A percentile compares a stretch with the other conserved stretches of the same genome.
phyloP scores from a whole-genome alignment of 2,113 vertebrate species.

The Corynorhinus townsendii region DNA sequence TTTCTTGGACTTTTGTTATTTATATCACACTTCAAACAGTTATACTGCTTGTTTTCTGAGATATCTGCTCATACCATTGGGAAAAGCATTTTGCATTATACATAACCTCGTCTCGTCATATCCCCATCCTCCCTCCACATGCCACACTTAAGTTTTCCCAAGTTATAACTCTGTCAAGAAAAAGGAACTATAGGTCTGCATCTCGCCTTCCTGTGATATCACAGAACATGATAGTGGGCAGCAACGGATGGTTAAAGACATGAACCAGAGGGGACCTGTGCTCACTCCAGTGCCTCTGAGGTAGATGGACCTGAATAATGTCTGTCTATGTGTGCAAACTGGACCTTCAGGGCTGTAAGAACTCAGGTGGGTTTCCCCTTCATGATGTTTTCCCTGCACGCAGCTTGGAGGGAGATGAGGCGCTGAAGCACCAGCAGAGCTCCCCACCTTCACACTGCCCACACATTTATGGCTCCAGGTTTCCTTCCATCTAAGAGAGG shows the following conservation, averaged over 20 bases:
- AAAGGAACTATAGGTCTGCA: background rate
- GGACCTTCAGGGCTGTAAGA: background rate
- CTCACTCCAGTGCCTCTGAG: background rate
- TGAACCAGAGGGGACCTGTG: background rate
- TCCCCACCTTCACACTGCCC: background rate
- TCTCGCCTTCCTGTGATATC: background rate
- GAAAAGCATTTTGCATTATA: background rate
- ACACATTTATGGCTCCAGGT: background rate
- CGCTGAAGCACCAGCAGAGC: background rate
- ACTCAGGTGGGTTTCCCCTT: background rate
- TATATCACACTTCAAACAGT: background rate
- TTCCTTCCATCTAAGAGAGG: background rate
- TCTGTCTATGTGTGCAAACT: background rate
- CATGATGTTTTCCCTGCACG: background rate
- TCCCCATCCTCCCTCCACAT: background rate
- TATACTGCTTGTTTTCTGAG: background rate
- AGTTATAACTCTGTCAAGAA: background rate
- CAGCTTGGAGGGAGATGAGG: background rate
- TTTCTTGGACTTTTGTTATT: slow-evolving; percentile 14
- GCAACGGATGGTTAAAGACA: background rate
- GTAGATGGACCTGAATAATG: background rate
- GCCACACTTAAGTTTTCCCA: background rate
- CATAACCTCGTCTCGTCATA: background rate
- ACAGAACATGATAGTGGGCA: background rate
- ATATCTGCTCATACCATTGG: background rate